These are phyloP conservation scores for Callimorpha dominula DNA, from an alignment of 2,888 invertebrate genomes.

Conservation along the genomic window DNA sequence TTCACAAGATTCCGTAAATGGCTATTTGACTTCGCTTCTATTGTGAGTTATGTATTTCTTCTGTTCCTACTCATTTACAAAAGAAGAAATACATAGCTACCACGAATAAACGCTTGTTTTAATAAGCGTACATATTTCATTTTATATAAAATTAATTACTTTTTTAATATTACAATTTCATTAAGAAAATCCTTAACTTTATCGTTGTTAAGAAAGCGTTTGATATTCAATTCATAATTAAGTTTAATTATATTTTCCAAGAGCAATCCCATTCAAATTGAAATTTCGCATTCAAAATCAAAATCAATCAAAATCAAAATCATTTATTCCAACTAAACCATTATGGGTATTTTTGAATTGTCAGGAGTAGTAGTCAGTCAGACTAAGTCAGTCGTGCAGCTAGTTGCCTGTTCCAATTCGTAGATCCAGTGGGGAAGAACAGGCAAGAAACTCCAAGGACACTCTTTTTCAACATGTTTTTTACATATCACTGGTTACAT, in stretches of 20 bases:
- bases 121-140: neutral
- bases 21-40: neutral
- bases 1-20: neutral
- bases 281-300: constrained; percentile 22
- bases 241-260: constrained; percentile 13
- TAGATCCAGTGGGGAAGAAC: too few species aligned
- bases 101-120: neutral
- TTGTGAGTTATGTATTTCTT: neutral
- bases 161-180: neutral
- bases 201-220: constrained; percentile 13
- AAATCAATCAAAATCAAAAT: constrained; percentile 33
- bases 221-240: constrained; percentile 9
- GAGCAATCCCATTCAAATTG: constrained; percentile 11
- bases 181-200: neutral
- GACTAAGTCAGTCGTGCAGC: too few species aligned
- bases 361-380: too few species aligned
- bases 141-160: neutral
- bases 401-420: too few species aligned
- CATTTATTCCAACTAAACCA: too few species aligned
- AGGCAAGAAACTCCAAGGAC: too few species aligned
- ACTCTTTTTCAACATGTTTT: too few species aligned
- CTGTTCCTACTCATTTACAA: neutral
- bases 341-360: too few species aligned
- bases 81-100: neutral
- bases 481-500: too few species aligned